Base-by-base conservation (phyloP, 2,888 invertebrate genomes). In the Limnephilus marmoratus region DNA sequence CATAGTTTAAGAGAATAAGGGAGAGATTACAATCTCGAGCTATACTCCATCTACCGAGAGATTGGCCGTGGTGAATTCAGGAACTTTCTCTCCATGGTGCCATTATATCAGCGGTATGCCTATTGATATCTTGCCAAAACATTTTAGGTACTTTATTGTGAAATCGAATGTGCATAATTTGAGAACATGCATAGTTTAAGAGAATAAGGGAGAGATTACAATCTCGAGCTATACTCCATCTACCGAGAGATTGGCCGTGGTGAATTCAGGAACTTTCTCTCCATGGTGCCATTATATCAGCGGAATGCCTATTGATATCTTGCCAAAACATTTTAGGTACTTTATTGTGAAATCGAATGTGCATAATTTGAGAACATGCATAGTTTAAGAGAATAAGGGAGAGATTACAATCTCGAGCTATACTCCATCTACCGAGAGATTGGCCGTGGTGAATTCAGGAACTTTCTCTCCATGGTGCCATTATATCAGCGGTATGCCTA, bases 61-160 rank as follows among this genome's bases (percentile, higher is more conserved):
- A 53, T 53, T 53, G 53, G 5, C 18, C 18, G 18, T 18, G 18
- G 15, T 18, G 53, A 53, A 53, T 5, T 53, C 53, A 53, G 53
- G 15, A 53, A 53, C 53, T 18, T 18, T 53, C 18, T 53, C 53
- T 53, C 53, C 15, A 18, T 18, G 53, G 68, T 68, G 68, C 24
- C 68, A 68, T 24, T 24, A 9, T 24, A 0, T 68, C 68, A 68
- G 24, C 24, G 68, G 68, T 68, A 24, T 24, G 24, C 68, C 24
- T 68, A 80, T 68, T 24, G 37, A 82, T 29, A 37, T 81, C 31
- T 90, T 90, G 90, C 90, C 90, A 90, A 90, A 90, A 90, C 41
- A 45, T 86, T 89, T 9, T 37, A 89, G 31, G 24, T 49, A 49
- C 13, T 89, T 37, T 34, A 18, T 89, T 29, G 11, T 24, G 15